Conservation (phyloP, 1,140 invertebrate species). For the Papilio aristodemus region DNA sequence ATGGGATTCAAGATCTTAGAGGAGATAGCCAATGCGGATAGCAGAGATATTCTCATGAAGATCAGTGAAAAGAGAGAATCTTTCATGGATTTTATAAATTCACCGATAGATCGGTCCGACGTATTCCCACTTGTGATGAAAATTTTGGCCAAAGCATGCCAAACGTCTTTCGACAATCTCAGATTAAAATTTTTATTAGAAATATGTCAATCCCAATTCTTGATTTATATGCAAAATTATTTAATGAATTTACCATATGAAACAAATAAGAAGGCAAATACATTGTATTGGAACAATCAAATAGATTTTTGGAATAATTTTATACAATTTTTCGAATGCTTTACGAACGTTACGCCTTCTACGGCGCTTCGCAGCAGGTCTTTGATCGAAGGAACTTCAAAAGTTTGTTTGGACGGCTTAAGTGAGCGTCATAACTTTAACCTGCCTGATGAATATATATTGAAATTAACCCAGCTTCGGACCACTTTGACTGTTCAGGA, state of each 20-base stretch:
- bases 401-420: conserved; percentile 61
- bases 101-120: conserved; percentile 51
- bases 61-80: conserved; percentile 50
- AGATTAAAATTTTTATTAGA: conserved; percentile 64
- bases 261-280: conserved; percentile 46
- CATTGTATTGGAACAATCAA: conserved; percentile 69
- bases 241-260: conserved; percentile 64
- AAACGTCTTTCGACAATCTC: conserved; percentile 60
- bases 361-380: conserved; percentile 58
- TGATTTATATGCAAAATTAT: conserved; percentile 56
- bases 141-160: conserved; percentile 62
- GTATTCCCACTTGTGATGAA: conserved; percentile 54
- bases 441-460: conserved; percentile 55
- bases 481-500: conserved; percentile 52
- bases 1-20: conserved; percentile 47
- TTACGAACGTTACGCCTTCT: conserved; percentile 63
- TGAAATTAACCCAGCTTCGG: conserved; percentile 55
- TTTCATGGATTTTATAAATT: conserved; percentile 50
- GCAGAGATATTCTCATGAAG: conserved; percentile 52
- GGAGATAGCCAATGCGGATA: conserved; percentile 47
- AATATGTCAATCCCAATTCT: conserved; percentile 64
- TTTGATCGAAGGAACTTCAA: conserved; percentile 60
- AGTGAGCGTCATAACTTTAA: conserved; percentile 54
- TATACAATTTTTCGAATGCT: conserved; percentile 55
- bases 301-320: conserved; percentile 71